Conservation (phyloP, 2,797 vertebrate genomes). For the Myoxocephalus aenaeus region DNA sequence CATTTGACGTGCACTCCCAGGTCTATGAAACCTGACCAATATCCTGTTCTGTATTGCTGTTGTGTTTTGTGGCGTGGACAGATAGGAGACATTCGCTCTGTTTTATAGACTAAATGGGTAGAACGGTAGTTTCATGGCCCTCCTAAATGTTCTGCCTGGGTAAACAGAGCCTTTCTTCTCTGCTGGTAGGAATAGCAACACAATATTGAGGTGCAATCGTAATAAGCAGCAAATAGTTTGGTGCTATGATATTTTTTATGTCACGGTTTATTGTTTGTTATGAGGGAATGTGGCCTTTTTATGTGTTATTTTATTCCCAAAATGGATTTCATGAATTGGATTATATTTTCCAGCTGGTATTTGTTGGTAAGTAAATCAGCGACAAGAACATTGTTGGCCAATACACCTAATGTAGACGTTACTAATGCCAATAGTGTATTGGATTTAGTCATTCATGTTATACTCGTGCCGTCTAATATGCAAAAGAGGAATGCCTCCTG, state of each 20-base stretch:
- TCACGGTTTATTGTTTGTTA: background rate
- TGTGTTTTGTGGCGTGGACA: background rate
- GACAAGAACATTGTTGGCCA: background rate
- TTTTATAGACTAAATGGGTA: background rate
- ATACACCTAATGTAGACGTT: background rate
- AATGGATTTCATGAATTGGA: background rate
- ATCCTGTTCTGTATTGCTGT: background rate
- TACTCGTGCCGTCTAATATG: constrained; percentile 16
- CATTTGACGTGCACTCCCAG: too few relatives aligned
- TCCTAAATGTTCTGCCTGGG: background rate
- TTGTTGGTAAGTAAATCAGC: background rate
- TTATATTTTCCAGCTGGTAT: too few relatives aligned
- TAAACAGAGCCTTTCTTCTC: background rate
- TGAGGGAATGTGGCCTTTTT: background rate
- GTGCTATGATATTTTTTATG: background rate
- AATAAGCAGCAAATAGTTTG: background rate
- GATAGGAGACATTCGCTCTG: background rate
- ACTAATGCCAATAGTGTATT: background rate
- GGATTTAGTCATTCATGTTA: background rate
- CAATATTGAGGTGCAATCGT: background rate
- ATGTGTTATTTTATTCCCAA: background rate
- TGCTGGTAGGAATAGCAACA: background rate
- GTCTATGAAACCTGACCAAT: background rate
- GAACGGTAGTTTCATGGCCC: background rate
- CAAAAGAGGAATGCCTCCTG: constrained; percentile 22